Percentiles rank a stretch among this genome's conserved stretches.
phyloP scores from a whole-genome alignment of 2,797 vertebrate species.

The Sebastiscus albofasciatus region DNA sequence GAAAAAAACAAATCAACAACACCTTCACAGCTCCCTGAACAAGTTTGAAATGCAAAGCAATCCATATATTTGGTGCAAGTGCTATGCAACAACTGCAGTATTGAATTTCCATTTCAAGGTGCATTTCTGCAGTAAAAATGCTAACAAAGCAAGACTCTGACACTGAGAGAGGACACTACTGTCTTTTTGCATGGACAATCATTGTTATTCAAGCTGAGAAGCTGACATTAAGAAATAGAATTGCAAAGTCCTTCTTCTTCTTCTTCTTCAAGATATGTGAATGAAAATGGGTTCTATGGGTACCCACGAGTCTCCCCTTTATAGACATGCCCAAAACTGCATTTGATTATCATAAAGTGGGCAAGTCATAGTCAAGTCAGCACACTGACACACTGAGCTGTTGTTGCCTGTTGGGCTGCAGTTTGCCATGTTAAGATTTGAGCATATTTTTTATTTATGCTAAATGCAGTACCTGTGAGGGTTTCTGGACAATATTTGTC shows the following conservation, averaged over 20 bases:
- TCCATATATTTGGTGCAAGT: constrained; percentile 40
- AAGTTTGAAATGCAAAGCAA: constrained; percentile 31
- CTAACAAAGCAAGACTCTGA: constrained; percentile 2
- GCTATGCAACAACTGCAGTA: constrained; percentile 37
- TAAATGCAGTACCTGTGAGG: too few relatives aligned
- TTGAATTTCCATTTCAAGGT: constrained; percentile 41
- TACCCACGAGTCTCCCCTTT: too few relatives aligned
- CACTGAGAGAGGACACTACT: neutral
- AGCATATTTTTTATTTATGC: too few relatives aligned
- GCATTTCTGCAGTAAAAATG: constrained; percentile 7
- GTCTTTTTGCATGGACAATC: neutral
- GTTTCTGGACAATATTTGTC: too few relatives aligned
- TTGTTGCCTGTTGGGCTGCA: too few relatives aligned
- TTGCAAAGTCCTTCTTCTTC: neutral
- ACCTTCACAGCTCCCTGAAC: constrained; percentile 43
- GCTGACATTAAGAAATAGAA: constrained; percentile 25
- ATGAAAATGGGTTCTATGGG: too few relatives aligned
- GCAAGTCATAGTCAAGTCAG: too few relatives aligned
- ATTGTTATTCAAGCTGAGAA: constrained; percentile 42
- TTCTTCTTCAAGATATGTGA: too few relatives aligned
- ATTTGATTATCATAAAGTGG: too few relatives aligned
- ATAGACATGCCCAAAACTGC: too few relatives aligned
- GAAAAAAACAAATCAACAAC: constrained; percentile 37
- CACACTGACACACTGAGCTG: too few relatives aligned
- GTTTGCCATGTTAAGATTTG: too few relatives aligned